phyloP scores from a whole-genome alignment of 2,113 vertebrate genomes.

The Scytalopus superciliaris region DNA sequence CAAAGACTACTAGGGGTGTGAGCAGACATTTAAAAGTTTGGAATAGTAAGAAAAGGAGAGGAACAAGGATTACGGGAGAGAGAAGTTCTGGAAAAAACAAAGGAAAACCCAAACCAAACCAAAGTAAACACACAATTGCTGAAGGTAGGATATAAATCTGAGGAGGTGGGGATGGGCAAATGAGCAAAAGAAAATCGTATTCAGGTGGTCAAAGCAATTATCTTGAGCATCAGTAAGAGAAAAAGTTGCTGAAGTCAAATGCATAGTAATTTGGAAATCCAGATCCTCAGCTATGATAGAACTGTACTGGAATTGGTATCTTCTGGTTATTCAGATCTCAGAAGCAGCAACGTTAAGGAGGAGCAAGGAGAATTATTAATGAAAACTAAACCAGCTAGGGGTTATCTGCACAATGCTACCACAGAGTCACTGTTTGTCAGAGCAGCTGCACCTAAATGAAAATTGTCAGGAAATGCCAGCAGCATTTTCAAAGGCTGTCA shows the following conservation, averaged over 20 bases:
- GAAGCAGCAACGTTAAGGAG: background rate
- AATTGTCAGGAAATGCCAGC: background rate
- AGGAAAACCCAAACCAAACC: fast-evolving
- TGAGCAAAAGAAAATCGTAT: background rate
- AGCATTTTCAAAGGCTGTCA: background rate
- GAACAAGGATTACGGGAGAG: background rate
- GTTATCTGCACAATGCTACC: background rate
- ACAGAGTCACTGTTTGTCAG: background rate
- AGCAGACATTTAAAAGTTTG: background rate
- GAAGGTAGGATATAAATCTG: background rate
- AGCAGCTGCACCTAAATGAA: background rate
- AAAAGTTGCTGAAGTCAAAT: background rate
- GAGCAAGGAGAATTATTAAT: background rate
- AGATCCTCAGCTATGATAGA: background rate
- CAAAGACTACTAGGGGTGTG: fast-evolving
- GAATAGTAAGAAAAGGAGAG: background rate
- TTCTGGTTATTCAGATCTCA: background rate
- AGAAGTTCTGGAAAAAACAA: background rate
- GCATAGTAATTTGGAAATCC: background rate
- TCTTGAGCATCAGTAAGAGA: background rate
- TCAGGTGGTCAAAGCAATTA: background rate
- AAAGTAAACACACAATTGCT: fast-evolving
- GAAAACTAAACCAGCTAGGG: background rate
- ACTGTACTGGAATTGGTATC: background rate
- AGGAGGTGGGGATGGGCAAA: background rate